These are phyloP conservation scores for Archegozetes longisetosus DNA, from an alignment of 1,140 invertebrate genomes.

Conservation along the genomic window DNA sequence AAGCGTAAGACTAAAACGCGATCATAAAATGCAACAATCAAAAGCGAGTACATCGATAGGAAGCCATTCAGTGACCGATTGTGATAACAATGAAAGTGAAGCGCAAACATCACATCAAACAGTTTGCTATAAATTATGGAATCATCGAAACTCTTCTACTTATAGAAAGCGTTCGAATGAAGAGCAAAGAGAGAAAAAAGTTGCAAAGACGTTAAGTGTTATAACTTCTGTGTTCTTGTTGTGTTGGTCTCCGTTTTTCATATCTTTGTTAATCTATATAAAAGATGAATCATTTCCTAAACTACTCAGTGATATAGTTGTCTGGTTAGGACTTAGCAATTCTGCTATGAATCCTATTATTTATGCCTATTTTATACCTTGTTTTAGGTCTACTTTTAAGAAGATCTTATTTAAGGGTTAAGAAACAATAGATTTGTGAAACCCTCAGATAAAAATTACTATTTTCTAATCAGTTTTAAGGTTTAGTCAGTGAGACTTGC, in stretches of 20 bases:
- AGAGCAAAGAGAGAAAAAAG: not conserved
- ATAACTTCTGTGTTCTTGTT: not conserved
- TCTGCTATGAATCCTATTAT: slow-evolving; percentile 74
- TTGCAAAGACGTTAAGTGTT: not conserved
- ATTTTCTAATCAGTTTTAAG: no score
- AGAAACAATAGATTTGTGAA: no score
- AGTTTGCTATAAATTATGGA: no score
- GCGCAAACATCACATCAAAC: no score
- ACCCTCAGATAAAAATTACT: no score
- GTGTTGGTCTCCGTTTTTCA: not conserved
- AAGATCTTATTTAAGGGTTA: no score
- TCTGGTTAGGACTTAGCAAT: slow-evolving; percentile 81
- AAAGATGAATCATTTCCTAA: not conserved
- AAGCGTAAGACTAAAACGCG: not conserved
- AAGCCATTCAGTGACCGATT: not conserved
- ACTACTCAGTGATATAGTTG: not conserved
- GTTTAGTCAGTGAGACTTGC: no score
- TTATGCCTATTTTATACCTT: slow-evolving; percentile 38
- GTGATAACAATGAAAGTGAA: not conserved
- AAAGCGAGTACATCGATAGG: not conserved
- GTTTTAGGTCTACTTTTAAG: not conserved
- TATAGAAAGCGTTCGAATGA: not conserved
- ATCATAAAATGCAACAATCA: not conserved
- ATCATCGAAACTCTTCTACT: no score
- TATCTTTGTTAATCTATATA: not conserved